Conservation (phyloP, 2,113 vertebrate species). For the Lucifuga dentata region DNA sequence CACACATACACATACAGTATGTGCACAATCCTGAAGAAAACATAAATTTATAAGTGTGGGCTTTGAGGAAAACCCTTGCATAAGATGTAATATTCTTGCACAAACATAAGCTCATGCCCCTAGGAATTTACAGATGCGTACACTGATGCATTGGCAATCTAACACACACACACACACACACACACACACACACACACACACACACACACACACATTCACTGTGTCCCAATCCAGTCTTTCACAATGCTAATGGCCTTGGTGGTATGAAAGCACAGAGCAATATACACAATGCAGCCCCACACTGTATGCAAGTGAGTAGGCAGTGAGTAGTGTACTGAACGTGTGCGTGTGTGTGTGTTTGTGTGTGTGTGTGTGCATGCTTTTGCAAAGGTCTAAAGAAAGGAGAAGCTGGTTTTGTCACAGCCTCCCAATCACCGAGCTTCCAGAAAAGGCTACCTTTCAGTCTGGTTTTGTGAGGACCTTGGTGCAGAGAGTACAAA, state of each 20-base stretch:
- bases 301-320: slow-evolving; percentile 54
- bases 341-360: slow-evolving; percentile 47
- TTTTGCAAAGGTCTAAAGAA: slow-evolving; percentile 26
- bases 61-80: slow-evolving; percentile 15
- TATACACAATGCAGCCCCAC: slow-evolving; percentile 65
- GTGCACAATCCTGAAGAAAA: slow-evolving; percentile 21
- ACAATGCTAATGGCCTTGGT: slow-evolving; percentile 70
- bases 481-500: slow-evolving; percentile 39
- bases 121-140: not conserved
- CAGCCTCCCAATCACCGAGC: slow-evolving; percentile 46
- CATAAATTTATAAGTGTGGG: slow-evolving; percentile 9
- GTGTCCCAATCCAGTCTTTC: slow-evolving; percentile 50
- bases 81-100: slow-evolving; percentile 36
- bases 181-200: slow-evolving; percentile 16
- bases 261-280: slow-evolving; percentile 61
- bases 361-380: slow-evolving; percentile 1
- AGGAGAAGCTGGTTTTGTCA: slow-evolving; percentile 67
- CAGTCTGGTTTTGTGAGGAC: slow-evolving; percentile 61
- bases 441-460: slow-evolving; percentile 67
- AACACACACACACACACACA: slow-evolving; percentile 12
- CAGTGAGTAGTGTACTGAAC: slow-evolving; percentile 61
- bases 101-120: slow-evolving; percentile 39
- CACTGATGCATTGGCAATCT: not conserved
- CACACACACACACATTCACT: slow-evolving; percentile 26
- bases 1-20: slow-evolving; percentile 29